Conservation (phyloP, 2,888 invertebrate species). For the Chrysolina haemoptera region DNA sequence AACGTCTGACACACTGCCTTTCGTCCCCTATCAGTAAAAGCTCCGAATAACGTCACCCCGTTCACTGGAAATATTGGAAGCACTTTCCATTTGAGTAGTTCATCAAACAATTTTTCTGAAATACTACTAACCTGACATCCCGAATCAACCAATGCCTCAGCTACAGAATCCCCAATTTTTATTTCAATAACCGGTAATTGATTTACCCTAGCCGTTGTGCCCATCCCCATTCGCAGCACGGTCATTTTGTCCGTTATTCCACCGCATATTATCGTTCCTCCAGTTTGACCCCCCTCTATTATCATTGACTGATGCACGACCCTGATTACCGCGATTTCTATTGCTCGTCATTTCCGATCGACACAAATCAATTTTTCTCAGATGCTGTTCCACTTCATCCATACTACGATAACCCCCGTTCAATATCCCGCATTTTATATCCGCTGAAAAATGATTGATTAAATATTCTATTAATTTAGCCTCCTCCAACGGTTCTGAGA, state of each 20-base stretch:
- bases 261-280: background rate
- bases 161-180: background rate
- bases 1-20: constrained; percentile 17
- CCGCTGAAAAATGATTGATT: constrained; percentile 22
- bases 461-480: constrained; percentile 19
- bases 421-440: constrained; percentile 23
- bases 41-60: constrained; percentile 24
- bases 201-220: background rate
- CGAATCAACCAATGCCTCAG: constrained; percentile 10
- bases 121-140: constrained; percentile 25
- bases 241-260: no score
- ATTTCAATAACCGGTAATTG: constrained; percentile 25
- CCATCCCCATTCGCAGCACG: no score
- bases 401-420: constrained; percentile 20
- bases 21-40: constrained; percentile 23
- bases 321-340: background rate
- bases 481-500: constrained; percentile 8
- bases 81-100: background rate
- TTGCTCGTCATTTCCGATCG: background rate
- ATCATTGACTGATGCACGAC: background rate
- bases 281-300: background rate
- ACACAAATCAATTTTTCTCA: constrained; percentile 22
- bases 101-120: constrained; percentile 18
- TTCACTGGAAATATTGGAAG: constrained; percentile 19
- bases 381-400: constrained; percentile 23